Evolutionary conservation across 2,888 invertebrate species (phyloP).

Genomic region (Aporophyla nigra): DNA sequence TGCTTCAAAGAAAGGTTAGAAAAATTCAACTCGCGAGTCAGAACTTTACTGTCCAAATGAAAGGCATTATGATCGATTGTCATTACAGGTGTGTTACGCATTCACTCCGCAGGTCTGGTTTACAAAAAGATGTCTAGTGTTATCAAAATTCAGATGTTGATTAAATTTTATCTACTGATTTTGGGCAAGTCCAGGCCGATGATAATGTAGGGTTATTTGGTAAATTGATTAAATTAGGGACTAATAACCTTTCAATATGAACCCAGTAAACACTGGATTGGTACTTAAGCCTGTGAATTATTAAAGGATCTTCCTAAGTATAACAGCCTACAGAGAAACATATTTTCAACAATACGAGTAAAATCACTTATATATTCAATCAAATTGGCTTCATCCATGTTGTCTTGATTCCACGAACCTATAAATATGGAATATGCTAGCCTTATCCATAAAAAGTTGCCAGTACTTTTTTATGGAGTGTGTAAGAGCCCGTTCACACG

Average conservation of each 20-base stretch:
- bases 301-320: background rate
- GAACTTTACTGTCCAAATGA: too few species aligned
- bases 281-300: background rate
- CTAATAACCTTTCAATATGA: background rate
- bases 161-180: background rate
- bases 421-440: background rate
- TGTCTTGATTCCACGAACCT: too few species aligned
- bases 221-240: background rate
- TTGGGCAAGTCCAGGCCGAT: background rate
- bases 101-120: background rate
- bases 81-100: too few species aligned
- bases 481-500: background rate
- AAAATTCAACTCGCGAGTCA: too few species aligned
- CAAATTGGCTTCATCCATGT: too few species aligned
- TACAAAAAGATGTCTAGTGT: background rate
- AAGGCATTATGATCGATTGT: too few species aligned
- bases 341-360: background rate
- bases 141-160: constrained; percentile 14
- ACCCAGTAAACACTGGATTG: background rate
- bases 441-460: background rate
- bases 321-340: background rate
- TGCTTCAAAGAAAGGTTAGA: too few species aligned
- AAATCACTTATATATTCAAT: background rate
- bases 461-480: background rate
- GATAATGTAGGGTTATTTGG: background rate